phyloP scores from a whole-genome alignment of 2,797 vertebrate genomes.

The Sylvilagus floridanus region DNA sequence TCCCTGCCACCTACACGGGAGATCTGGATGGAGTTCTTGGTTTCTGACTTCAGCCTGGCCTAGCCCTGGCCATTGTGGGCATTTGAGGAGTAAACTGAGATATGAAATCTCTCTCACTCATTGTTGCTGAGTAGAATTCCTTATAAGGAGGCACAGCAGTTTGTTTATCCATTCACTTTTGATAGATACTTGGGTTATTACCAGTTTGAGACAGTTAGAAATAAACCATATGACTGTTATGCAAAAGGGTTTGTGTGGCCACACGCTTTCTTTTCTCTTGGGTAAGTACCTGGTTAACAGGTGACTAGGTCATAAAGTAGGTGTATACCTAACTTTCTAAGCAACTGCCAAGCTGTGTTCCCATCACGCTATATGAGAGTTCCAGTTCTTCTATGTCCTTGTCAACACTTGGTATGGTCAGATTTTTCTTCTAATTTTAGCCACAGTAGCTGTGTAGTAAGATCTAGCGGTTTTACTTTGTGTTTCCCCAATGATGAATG shows the following conservation, averaged over 20 bases:
- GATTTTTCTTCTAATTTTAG: slow-evolving; percentile 1
- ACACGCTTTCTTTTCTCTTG: background rate
- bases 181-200: background rate
- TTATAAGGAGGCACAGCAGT: background rate
- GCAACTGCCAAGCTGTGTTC: background rate
- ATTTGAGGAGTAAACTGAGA: no score
- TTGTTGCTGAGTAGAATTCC: background rate
- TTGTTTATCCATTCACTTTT: background rate
- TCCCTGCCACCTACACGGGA: no score
- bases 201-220: background rate
- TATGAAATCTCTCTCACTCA: background rate
- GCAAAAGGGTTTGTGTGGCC: background rate
- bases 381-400: background rate
- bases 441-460: background rate
- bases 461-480: background rate
- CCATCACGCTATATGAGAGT: background rate
- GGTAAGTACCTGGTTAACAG: background rate
- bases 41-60: no score
- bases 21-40: no score
- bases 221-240: background rate
- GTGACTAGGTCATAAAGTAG: background rate
- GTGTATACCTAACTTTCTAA: background rate
- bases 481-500: background rate
- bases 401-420: background rate
- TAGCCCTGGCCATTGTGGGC: no score